A percentile compares a stretch with the other conserved stretches of the same genome.
Conservation (phyloP, 2,113 vertebrate species). For the Amblyopsis rosae region DNA sequence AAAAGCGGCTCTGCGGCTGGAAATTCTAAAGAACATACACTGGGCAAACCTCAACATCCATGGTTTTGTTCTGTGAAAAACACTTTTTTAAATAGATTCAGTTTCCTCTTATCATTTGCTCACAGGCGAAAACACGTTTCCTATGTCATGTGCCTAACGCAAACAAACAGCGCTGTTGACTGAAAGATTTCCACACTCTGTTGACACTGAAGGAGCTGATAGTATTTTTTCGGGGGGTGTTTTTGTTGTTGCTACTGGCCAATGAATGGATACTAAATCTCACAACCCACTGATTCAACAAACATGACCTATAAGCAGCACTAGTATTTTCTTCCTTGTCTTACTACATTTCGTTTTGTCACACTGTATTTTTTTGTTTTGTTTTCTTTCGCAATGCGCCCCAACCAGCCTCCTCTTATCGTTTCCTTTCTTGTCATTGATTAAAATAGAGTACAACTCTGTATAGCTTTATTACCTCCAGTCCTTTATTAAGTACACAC, state of each 20-base stretch:
- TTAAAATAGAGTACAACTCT: too few species aligned
- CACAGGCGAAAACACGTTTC: not conserved
- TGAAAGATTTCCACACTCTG: constrained; percentile 12
- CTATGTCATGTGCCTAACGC: constrained; percentile 1
- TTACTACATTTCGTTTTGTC: not conserved
- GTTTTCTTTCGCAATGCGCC: too few species aligned
- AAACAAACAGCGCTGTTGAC: constrained; percentile 1
- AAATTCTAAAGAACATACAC: not conserved
- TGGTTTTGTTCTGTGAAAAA: not conserved
- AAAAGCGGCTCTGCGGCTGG: not conserved
- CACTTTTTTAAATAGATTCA: not conserved
- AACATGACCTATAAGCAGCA: not conserved
- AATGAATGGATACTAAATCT: constrained; percentile 4
- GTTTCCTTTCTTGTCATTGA: too few species aligned
- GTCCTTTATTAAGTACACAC: too few species aligned
- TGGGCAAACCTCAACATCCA: not conserved
- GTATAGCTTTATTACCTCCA: too few species aligned
- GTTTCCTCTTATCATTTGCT: too few species aligned
- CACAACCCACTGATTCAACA: not conserved
- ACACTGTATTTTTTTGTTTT: constrained; percentile 3
- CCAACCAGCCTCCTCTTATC: too few species aligned
- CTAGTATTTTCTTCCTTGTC: not conserved
- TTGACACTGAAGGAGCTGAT: not conserved
- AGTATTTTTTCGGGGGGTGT: constrained; percentile 11
- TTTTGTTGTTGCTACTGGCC: not conserved